Percentiles rank a stretch among this genome's conserved stretches.
These are phyloP conservation scores for Aulostomus chinensis DNA, from an alignment of 2,797 vertebrate genomes.

Conservation along the genomic window DNA sequence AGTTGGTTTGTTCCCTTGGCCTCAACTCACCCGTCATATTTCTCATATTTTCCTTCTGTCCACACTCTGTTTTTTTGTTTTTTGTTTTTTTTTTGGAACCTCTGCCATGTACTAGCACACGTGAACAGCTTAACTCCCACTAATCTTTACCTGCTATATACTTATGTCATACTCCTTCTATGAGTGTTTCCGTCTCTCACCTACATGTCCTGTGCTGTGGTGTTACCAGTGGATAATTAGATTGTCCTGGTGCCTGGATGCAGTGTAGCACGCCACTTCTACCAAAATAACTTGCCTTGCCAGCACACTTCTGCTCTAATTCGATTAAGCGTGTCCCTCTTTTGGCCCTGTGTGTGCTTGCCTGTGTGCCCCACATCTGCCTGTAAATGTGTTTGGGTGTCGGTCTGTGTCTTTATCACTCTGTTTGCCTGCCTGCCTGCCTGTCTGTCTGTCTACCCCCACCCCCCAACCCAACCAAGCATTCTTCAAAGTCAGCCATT, in stretches of 20 bases:
- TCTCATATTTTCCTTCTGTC: too few species aligned
- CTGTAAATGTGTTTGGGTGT: slow-evolving; percentile 31
- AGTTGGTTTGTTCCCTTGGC: too few species aligned
- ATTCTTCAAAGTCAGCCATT: slow-evolving; percentile 64
- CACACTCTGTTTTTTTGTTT: too few species aligned
- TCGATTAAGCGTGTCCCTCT: slow-evolving; percentile 48
- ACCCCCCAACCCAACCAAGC: too few species aligned
- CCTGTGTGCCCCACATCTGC: slow-evolving; percentile 30
- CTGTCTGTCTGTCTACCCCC: slow-evolving; percentile 19
- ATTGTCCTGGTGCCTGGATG: slow-evolving; percentile 60
- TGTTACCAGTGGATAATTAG: slow-evolving; percentile 48
- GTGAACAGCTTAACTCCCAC: too few species aligned
- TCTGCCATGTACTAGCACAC: too few species aligned
- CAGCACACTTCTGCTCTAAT: slow-evolving; percentile 42
- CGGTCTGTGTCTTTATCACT: slow-evolving; percentile 23
- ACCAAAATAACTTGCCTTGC: slow-evolving; percentile 62
- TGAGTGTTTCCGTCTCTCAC: too few species aligned
- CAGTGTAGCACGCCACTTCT: slow-evolving; percentile 55
- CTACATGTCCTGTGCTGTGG: not conserved
- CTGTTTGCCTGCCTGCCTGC: slow-evolving; percentile 15
- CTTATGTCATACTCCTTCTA: too few species aligned
- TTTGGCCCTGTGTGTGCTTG: slow-evolving; percentile 29
- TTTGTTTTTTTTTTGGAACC: too few species aligned
- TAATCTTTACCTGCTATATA: too few species aligned
- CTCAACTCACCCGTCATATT: not conserved